These are phyloP conservation scores for Loris lydekkerianus DNA, from an alignment of 2,797 vertebrate genomes.

Conservation along the genomic window DNA sequence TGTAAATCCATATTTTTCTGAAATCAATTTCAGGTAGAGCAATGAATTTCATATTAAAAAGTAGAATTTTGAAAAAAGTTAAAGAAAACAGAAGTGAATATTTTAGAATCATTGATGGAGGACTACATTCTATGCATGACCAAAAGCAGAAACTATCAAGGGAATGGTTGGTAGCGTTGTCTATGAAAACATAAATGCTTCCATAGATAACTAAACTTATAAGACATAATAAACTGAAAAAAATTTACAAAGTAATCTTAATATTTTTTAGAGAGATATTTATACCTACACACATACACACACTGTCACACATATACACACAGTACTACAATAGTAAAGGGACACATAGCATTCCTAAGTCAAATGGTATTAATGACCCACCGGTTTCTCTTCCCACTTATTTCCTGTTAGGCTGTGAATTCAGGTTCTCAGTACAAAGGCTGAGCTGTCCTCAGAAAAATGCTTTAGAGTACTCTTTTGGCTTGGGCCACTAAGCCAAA, in stretches of 20 bases:
- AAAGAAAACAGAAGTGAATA: slow-evolving; percentile 74
- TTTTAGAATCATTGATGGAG: slow-evolving; percentile 68
- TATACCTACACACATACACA: not conserved
- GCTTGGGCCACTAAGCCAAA: not conserved
- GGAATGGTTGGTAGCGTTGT: slow-evolving; percentile 3
- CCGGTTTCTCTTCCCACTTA: not conserved
- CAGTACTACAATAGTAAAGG: not conserved
- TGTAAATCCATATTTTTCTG: slow-evolving; percentile 78
- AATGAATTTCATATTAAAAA: slow-evolving; percentile 77
- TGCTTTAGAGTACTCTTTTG: not conserved
- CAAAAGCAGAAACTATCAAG: slow-evolving; percentile 47
- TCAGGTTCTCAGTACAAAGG: not conserved
- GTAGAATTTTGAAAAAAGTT: slow-evolving; percentile 75
- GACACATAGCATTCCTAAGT: not conserved
- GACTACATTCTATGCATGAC: slow-evolving; percentile 35
- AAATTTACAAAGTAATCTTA: not conserved
- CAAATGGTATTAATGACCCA: not conserved
- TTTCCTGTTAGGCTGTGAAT: not conserved
- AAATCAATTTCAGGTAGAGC: slow-evolving; percentile 79
- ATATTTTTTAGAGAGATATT: not conserved
- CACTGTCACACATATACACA: not conserved
- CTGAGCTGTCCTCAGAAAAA: not conserved
- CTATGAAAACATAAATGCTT: not conserved
- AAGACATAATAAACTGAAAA: slow-evolving; percentile 46
- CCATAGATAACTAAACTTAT: slow-evolving; percentile 47